phyloP scores from a whole-genome alignment of 2,113 vertebrate genomes.

The Archilochus colubris region DNA sequence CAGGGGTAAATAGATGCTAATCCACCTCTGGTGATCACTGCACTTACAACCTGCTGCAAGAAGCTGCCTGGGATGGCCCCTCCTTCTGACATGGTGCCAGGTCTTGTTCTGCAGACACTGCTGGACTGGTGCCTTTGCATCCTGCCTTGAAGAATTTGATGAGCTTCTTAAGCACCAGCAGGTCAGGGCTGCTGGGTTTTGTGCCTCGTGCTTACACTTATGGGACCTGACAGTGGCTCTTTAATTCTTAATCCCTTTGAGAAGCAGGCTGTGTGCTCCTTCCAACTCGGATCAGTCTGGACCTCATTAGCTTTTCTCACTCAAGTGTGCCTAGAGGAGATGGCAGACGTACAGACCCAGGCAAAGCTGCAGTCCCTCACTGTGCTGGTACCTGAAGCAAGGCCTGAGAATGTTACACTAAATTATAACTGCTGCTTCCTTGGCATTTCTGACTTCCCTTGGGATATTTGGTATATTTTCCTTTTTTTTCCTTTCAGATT shows the following conservation, averaged over 20 bases:
- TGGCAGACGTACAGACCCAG: not conserved
- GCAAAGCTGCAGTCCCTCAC: not conserved
- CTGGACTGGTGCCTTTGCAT: not conserved
- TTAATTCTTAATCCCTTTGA: constrained; percentile 57
- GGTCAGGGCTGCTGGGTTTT: constrained; percentile 24
- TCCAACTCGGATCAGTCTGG: constrained; percentile 31
- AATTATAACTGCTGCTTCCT: not conserved
- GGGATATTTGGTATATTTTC: not conserved
- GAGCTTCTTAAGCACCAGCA: not conserved
- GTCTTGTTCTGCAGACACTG: not conserved
- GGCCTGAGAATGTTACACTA: not conserved
- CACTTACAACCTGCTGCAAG: not conserved
- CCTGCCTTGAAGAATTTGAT: constrained; percentile 10
- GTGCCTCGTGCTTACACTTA: constrained; percentile 35
- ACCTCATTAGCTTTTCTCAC: constrained; percentile 19
- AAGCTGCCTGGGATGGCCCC: not conserved
- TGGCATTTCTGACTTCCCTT: not conserved
- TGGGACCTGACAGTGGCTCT: constrained; percentile 49
- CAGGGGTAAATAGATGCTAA: not conserved
- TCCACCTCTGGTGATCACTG: not conserved
- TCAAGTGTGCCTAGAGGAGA: not conserved
- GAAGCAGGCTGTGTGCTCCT: constrained; percentile 38
- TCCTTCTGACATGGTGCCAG: not conserved
- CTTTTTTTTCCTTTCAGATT: not conserved
- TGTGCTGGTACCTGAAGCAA: not conserved